Percentiles rank a stretch among this genome's conserved stretches.
These are phyloP conservation scores for Buathra laborator DNA, from an alignment of 2,888 invertebrate genomes.

Conservation along the genomic window DNA sequence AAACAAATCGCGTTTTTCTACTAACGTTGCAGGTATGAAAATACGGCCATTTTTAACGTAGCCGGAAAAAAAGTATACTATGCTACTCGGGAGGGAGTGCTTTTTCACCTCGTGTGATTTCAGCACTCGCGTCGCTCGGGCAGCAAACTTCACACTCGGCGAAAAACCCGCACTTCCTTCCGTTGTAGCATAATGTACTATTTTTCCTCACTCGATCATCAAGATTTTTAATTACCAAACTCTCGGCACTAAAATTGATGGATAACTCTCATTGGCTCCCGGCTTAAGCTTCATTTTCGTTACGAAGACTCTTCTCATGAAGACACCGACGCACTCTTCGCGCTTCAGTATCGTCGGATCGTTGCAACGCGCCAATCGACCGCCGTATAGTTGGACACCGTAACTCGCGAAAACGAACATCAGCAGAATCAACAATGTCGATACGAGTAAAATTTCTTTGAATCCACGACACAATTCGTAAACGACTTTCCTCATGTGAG, in stretches of 20 bases:
- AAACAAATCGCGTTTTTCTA: too few relatives aligned
- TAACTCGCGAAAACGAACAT: slow-evolving; percentile 99
- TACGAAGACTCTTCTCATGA: slow-evolving; percentile 97
- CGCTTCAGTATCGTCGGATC: slow-evolving; percentile 94
- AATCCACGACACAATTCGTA: slow-evolving; percentile 99
- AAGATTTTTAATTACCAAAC: slow-evolving; percentile 91
- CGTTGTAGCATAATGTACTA: too few relatives aligned
- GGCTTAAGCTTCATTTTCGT: slow-evolving; percentile 98
- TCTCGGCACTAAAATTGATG: slow-evolving; percentile 97
- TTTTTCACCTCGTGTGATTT: too few relatives aligned
- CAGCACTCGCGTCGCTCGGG: too few relatives aligned
- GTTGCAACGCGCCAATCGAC: slow-evolving; percentile 97
- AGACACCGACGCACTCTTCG: slow-evolving; percentile 97
- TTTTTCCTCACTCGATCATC: background rate
- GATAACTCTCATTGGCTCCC: slow-evolving; percentile 94
- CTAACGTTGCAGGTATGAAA: too few relatives aligned
- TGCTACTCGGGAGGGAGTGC: too few relatives aligned
- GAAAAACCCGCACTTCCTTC: too few relatives aligned
- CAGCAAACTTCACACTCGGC: too few relatives aligned
- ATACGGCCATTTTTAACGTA: too few relatives aligned
- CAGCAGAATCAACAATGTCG: slow-evolving; percentile 96
- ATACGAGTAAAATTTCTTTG: slow-evolving; percentile 98
- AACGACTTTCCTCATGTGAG: slow-evolving; percentile 99
- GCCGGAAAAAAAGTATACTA: too few relatives aligned
- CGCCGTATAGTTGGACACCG: slow-evolving; percentile 99